A percentile compares a stretch with the other conserved stretches of the same genome.
phyloP scores from a whole-genome alignment of 2,113 vertebrate genomes.

The Carassius carassius region DNA sequence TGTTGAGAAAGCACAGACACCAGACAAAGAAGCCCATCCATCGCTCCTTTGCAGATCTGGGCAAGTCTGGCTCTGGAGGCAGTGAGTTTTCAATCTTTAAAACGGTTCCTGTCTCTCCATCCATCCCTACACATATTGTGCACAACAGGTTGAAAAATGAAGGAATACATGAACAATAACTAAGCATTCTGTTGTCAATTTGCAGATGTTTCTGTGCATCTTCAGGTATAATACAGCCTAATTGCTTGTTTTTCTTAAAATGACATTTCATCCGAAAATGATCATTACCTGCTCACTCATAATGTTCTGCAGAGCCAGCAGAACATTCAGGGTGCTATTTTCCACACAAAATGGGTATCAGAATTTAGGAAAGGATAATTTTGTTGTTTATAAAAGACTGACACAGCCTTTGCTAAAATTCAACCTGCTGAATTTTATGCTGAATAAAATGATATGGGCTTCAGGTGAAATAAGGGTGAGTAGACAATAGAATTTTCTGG shows the following conservation, averaged over 20 bases:
- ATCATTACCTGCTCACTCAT: not conserved
- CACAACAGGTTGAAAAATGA: not conserved
- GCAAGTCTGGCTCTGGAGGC: constrained; percentile 86
- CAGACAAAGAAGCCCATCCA: constrained; percentile 98
- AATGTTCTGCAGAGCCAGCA: no score
- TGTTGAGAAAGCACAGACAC: constrained; percentile 93
- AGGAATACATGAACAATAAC: not conserved
- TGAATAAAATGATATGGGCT: not conserved
- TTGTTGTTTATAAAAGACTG: not conserved
- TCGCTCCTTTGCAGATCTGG: constrained; percentile 89
- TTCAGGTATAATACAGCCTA: not conserved
- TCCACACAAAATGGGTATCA: not conserved
- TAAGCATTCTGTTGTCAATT: not conserved
- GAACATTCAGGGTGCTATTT: not conserved
- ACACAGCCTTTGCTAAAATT: not conserved
- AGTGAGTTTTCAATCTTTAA: constrained; percentile 73
- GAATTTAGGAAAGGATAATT: not conserved
- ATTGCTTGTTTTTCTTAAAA: not conserved
- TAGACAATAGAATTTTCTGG: not conserved
- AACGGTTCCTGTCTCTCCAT: not conserved
- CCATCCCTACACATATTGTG: not conserved
- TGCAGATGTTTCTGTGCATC: not conserved
- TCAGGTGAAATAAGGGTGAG: not conserved
- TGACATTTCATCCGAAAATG: not conserved
- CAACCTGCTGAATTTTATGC: not conserved